These are phyloP conservation scores for Brevimyrus niger DNA, from an alignment of 2,113 vertebrate genomes.

Conservation along the genomic window DNA sequence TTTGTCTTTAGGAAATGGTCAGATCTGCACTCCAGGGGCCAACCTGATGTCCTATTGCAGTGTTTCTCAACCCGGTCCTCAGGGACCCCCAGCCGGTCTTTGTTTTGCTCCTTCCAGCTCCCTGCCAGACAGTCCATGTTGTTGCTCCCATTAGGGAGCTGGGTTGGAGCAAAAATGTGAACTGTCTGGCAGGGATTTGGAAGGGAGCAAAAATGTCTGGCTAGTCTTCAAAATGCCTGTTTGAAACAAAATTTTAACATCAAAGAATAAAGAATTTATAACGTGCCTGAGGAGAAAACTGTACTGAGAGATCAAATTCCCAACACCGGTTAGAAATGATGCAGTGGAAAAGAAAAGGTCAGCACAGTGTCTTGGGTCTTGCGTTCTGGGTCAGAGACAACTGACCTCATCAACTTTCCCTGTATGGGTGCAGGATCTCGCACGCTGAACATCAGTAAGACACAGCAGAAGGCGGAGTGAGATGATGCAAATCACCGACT, in stretches of 20 bases:
- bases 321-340: not conserved
- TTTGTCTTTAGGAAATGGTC: not conserved
- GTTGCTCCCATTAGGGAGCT: not conserved
- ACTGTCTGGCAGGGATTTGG: not conserved
- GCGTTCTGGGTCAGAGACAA: not conserved
- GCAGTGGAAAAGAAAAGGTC: not conserved
- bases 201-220: not conserved
- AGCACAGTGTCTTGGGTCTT: not conserved
- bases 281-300: not conserved
- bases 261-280: not conserved
- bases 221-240: not conserved
- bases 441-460: not conserved
- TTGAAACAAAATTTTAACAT: not conserved
- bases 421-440: not conserved
- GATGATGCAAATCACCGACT: not conserved
- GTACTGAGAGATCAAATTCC: not conserved
- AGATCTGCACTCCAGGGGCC: not conserved
- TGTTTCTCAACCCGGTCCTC: not conserved
- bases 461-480: not conserved
- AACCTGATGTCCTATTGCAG: not conserved
- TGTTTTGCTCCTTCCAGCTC: too few species aligned
- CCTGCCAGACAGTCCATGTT: not conserved
- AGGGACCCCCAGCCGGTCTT: not conserved
- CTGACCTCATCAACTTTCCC: not conserved
- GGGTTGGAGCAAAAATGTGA: not conserved